Evolutionary conservation across 2,888 invertebrate species (phyloP).

Genomic region (Lucinisca nassula): DNA sequence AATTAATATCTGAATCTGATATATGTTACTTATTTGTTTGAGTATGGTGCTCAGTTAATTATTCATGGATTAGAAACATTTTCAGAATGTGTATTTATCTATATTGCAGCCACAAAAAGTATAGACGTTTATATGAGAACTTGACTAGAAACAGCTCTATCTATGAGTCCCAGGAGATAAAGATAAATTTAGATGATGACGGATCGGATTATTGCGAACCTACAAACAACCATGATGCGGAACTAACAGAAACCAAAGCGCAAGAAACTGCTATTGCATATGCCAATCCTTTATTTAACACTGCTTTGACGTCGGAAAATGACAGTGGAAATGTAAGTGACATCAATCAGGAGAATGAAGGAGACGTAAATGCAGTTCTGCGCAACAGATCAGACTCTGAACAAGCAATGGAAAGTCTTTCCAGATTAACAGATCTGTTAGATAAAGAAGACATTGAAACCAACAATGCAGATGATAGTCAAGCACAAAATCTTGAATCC

Average conservation of each 20-base stretch:
- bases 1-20: no score
- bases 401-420: not conserved
- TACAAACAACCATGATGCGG: not conserved
- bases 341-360: not conserved
- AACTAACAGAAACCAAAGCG: not conserved
- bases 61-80: no score
- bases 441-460: not conserved
- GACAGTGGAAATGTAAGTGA: not conserved
- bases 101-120: constrained; percentile 57
- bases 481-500: no score
- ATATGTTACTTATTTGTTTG: no score
- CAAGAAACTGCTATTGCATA: not conserved
- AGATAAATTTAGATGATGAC: constrained; percentile 68
- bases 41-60: no score
- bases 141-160: constrained; percentile 70
- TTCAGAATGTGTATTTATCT: no score
- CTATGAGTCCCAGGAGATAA: constrained; percentile 77
- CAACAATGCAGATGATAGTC: no score
- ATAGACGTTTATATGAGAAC: constrained; percentile 65
- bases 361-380: not conserved
- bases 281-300: not conserved
- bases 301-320: not conserved
- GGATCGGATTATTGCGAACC: constrained; percentile 63
- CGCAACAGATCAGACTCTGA: not conserved
- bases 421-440: not conserved